Evolutionary conservation across 2,113 vertebrate species (phyloP), one percentile per base, ranked within the genome.

Genomic region (Pteruthius melanotis): DNA sequence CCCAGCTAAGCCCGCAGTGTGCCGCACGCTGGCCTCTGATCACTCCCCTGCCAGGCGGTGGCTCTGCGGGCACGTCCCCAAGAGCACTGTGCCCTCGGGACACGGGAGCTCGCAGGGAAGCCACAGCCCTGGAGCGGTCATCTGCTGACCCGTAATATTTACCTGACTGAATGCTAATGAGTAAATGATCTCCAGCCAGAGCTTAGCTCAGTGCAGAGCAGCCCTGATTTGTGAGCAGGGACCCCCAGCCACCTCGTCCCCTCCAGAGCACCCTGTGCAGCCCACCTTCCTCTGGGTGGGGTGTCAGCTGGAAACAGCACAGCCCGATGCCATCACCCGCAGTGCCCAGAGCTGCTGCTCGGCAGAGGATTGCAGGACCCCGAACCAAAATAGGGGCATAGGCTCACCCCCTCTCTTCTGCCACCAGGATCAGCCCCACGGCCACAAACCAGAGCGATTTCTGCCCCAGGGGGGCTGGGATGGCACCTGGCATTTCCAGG

Each of bases 281-380:
- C 31, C 40, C 20, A 0, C 57, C 23, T 37, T 57, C 44, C 65
- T 35, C 33, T 4, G 15, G 69, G 35, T 23, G 74, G 52, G 52
- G 44, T 53, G 44, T 2, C 53, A 26, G 23, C 63, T 2, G 2
- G n/a, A 39, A 37, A 82, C 65, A 39, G 42, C 39, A 87, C 65
- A 39, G 49, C 33, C 28, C 11, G 0, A 1, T 8, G 53, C 16
- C 60, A 37, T 24, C 5, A 0, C 49, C 57, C 1, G 0, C 71
- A 21, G 64, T 3, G 23, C 50, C 70, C 85, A 65, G 24, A 66
- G 59, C 53, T 10, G 15, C 81, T 59, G 64, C 5, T n/a, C 16
- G 4, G 52, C 72, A 18, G 40, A 1, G 28, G 16, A 9, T 5
- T 21, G 63, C 52, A 28, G 39, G 17, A 88, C 27, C 56, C 63